Evolutionary conservation across 2,888 invertebrate species (phyloP), one percentile per base, ranked within the genome.

Genomic region (Sceliomorpha sp.): DNA sequence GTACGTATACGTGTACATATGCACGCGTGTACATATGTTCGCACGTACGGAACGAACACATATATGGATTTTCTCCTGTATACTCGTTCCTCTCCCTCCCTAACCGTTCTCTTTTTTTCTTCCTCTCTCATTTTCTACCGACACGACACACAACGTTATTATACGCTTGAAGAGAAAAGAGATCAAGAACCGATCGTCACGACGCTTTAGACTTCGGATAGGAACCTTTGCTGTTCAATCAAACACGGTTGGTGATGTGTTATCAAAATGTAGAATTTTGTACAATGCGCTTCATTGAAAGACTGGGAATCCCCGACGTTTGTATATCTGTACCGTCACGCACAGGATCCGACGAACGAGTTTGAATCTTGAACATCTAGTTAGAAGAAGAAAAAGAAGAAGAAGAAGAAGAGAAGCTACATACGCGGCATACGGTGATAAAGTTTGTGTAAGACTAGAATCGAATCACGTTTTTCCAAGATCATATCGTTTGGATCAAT

Each of bases 211-310:
- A 55, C 47, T 31, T 59, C 31, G 53, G 47, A 47, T 42, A 24
- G 34, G 53, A 66, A 37, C 44, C 40, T 32, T 42, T 36, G 63
- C 64, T 50, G 47, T 47, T 36, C 56, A 53, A 63, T 40, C 63
- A 63, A 7, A 63, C 31, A 63, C 63, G 64, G 48, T 63, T 67
- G 59, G 51, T 67, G 17, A 58, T 47, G 53, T 53, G 42, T 53
- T 66, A 59, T 66, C 59, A 53, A 59, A 50, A 47, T 13, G 36
- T 53, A 66, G 53, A 51, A 34, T 59, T 67, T 59, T 59, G 47
- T 67, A 59, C 63, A 42, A 67, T 37, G 53, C 59, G 59, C 53
- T 59, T 67, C 32, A 51, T 47, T 59, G 37, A n/a, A 40, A 37
- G 59, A 67, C 66, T 67, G 58, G 59, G 53, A 53, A 67, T 67